Conservation (phyloP, 2,797 vertebrate species). For the Eulemur rubriventer region DNA sequence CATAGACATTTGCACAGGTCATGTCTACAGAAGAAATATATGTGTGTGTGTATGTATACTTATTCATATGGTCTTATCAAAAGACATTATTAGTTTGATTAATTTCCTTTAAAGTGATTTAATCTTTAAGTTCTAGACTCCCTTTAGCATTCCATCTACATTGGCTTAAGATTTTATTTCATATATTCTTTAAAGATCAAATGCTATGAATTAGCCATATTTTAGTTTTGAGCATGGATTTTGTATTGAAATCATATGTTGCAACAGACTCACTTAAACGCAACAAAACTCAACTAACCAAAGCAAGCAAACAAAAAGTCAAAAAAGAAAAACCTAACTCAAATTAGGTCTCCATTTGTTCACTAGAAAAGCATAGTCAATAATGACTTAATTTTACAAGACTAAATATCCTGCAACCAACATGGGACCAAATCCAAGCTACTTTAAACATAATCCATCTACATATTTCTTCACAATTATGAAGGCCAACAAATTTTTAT, state of each 20-base stretch:
- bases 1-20: not conserved
- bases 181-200: constrained; percentile 56
- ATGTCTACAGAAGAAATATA: not conserved
- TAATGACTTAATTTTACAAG: constrained; percentile 41
- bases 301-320: not conserved
- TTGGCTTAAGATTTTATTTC: not conserved
- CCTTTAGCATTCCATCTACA: not conserved
- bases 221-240: not conserved
- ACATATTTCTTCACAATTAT: not conserved
- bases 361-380: not conserved
- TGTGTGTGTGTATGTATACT: not conserved
- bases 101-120: constrained; percentile 17
- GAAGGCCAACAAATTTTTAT: not conserved
- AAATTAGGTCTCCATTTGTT: constrained; percentile 34
- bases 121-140: not conserved
- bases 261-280: constrained; percentile 18
- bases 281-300: not conserved
- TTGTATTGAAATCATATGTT: not conserved
- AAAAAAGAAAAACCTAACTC: not conserved
- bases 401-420: constrained; percentile 3
- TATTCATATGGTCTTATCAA: constrained; percentile 22
- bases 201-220: constrained; percentile 32
- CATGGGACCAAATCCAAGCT: not conserved
- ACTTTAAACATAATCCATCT: not conserved
- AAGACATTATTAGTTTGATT: not conserved